Base-by-base conservation (phyloP, 2,888 invertebrate genomes). In the Brenthis daphne region DNA sequence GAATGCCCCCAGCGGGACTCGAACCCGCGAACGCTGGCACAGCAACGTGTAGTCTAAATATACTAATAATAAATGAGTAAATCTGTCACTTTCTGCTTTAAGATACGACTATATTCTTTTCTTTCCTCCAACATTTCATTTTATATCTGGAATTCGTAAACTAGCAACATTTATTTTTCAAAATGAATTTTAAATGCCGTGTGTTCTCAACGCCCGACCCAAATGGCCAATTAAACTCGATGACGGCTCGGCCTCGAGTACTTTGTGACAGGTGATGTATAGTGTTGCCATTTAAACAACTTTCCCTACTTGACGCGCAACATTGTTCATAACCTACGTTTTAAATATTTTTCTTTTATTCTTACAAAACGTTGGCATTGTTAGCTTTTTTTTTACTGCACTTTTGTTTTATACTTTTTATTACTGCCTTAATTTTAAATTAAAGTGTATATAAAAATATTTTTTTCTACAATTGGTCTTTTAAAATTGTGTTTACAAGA, bases 221-320 rank as follows among this genome's bases (percentile, higher is more conserved):
- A 60, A 66, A 66, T 60, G 66, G 66, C 66, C 66, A 66, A 66
- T 66, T 66, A 66, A 66, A 60, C 60, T 60, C 54, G 66, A 66
- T 66, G 66, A 60, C 66, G 55, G 66, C 47, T 60, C 54, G 54
- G 58, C 66, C 66, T 60, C 66, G 58, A 58, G 54, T 66, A 54
- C 47, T 43, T 48, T 53, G 53, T 66, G 66, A 66, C 66, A 54
- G 66, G 66, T 66, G 61, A 67, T 51, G 67, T 61, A 67, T 56
- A 61, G 61, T 67, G 67, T 61, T 67, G 61, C 67, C 67, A 67
- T 61, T 61, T 67, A 61, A 61, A 60, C 55, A 61, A 60, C 61
- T 67, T 67, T 56, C 55, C 61, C 33, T 61, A 51, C 65, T 57
- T 65, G 24, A 50, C 55, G 67, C 33, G 33, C 48, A 67, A 67